Conservation (phyloP, 2,113 vertebrate genomes). For the Coreoperca whiteheadi region DNA sequence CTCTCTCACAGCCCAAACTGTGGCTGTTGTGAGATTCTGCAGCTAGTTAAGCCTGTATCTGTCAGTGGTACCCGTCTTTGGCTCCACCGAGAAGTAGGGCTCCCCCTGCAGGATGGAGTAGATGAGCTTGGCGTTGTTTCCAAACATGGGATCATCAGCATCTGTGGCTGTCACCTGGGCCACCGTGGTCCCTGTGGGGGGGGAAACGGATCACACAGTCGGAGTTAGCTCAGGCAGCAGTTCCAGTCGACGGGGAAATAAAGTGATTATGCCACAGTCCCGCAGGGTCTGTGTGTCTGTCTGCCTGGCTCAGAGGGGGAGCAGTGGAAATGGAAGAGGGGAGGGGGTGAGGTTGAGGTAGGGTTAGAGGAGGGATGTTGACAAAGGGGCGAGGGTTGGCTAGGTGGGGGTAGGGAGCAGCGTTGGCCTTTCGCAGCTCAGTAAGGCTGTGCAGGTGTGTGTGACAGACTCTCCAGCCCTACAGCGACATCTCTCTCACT, state of each 20-base stretch:
- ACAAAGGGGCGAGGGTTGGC: conserved; percentile 26
- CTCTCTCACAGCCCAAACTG: background rate
- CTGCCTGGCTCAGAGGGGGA: conserved; percentile 61
- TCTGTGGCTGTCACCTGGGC: conserved; percentile 94
- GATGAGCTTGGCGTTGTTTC: conserved; percentile 91
- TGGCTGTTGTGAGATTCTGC: background rate
- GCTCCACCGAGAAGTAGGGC: conserved; percentile 97
- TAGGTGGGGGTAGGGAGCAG: conserved; percentile 2
- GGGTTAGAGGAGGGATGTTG: conserved; percentile 44
- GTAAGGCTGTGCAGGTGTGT: conserved; percentile 62
- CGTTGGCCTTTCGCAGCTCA: conserved; percentile 40
- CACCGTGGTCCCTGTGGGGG: conserved; percentile 90
- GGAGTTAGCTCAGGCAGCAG: conserved; percentile 62
- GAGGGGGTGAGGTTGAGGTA: conserved; percentile 28
- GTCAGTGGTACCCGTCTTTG: conserved; percentile 89
- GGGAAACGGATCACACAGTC: conserved; percentile 46
- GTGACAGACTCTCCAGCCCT: conserved; percentile 68
- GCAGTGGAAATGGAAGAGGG: conserved; percentile 34
- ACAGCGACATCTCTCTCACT: conserved; percentile 55
- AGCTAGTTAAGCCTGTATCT: background rate
- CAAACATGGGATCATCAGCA: conserved; percentile 89
- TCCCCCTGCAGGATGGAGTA: conserved; percentile 93
- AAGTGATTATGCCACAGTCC: conserved; percentile 79
- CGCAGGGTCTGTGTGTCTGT: conserved; percentile 61
- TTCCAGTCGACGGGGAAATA: conserved; percentile 74